phyloP scores from a whole-genome alignment of 2,797 vertebrate genomes.

The Ceyx erithaca region DNA sequence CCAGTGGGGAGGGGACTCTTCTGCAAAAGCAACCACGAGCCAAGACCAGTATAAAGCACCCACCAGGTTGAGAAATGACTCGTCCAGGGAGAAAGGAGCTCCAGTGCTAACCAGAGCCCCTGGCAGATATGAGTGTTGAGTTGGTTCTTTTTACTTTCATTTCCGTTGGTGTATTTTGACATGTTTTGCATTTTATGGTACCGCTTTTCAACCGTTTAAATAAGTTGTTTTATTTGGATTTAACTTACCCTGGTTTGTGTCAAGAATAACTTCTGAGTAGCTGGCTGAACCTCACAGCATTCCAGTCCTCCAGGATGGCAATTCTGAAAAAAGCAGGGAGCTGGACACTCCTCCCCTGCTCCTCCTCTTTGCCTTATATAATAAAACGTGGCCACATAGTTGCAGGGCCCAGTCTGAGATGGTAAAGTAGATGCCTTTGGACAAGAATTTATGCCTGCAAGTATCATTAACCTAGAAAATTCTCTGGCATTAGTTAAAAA shows the following conservation, averaged over 20 bases:
- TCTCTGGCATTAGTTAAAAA: background rate
- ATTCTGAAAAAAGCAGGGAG: background rate
- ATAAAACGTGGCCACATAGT: background rate
- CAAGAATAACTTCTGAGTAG: background rate
- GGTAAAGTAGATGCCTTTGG: background rate
- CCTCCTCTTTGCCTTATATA: background rate
- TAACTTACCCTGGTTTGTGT: background rate
- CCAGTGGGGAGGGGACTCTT: background rate
- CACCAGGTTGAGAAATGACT: background rate
- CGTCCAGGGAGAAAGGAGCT: background rate
- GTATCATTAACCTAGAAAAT: constrained; percentile 16
- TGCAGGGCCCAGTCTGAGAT: background rate
- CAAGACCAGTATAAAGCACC: background rate
- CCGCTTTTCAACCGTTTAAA: background rate
- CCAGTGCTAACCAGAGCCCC: background rate
- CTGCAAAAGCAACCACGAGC: background rate
- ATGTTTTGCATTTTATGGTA: background rate
- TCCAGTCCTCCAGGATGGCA: background rate
- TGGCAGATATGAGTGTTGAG: background rate
- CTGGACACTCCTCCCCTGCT: background rate
- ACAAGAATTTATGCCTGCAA: constrained; percentile 31
- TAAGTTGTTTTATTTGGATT: background rate
- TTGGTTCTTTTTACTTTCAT: background rate
- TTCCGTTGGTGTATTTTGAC: background rate
- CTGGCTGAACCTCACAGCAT: background rate